Percentiles rank a stretch among this genome's conserved stretches.
Evolutionary conservation across 2,888 invertebrate species (phyloP).

Genomic region (Palloptera scutellata): DNA sequence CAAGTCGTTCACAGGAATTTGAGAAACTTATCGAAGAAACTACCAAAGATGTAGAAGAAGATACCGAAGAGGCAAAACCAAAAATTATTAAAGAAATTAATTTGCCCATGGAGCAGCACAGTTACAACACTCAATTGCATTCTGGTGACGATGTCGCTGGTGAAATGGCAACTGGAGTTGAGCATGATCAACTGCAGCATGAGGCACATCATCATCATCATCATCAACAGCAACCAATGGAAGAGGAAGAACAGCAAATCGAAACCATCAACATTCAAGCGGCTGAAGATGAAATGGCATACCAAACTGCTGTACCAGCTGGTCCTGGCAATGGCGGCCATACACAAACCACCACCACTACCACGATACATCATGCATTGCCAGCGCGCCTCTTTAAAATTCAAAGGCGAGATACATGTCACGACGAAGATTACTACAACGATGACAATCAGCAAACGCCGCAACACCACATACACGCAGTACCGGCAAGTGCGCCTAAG

Average conservation of each 20-base stretch:
- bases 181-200: slow-evolving; percentile 40
- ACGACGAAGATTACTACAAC: slow-evolving; percentile 52
- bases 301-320: slow-evolving; percentile 42
- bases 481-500: slow-evolving; percentile 29
- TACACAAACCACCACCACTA: slow-evolving; percentile 27
- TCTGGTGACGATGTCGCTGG: slow-evolving; percentile 33
- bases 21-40: slow-evolving; percentile 63
- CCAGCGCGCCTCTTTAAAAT: slow-evolving; percentile 58
- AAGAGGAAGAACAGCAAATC: slow-evolving; percentile 45
- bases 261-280: slow-evolving; percentile 57
- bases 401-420: slow-evolving; percentile 55
- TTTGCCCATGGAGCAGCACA: slow-evolving; percentile 48
- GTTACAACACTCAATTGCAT: slow-evolving; percentile 38
- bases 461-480: slow-evolving; percentile 35
- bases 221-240: slow-evolving; percentile 42
- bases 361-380: slow-evolving; percentile 42
- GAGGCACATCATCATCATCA: slow-evolving; percentile 44
- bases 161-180: slow-evolving; percentile 37
- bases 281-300: slow-evolving; percentile 57
- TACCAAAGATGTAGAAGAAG: slow-evolving; percentile 63
- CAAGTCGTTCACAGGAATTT: slow-evolving; percentile 56
- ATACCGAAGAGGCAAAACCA: slow-evolving; percentile 57
- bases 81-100: slow-evolving; percentile 53
- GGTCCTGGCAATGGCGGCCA: slow-evolving; percentile 23
- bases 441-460: slow-evolving; percentile 45